Evolutionary conservation across 1,140 invertebrate genomes (phyloP).

Genomic region (Hyphantria cunea): DNA sequence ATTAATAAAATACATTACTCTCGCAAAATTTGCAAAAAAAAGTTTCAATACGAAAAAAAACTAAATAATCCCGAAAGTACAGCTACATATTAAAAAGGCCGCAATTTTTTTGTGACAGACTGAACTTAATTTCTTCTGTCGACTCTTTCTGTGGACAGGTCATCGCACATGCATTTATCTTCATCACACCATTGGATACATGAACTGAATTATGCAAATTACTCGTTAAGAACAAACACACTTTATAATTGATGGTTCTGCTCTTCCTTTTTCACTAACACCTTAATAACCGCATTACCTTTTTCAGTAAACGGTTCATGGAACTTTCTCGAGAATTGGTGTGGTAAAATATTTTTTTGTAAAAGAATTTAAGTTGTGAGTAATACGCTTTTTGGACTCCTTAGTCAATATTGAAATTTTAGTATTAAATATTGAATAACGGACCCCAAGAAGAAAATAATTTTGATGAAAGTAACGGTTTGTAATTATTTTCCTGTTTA

Average conservation of each 20-base stretch:
- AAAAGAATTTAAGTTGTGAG: no score
- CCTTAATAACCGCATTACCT: no score
- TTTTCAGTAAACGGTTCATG: slow-evolving; percentile 2
- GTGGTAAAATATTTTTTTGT: background rate
- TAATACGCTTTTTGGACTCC: no score
- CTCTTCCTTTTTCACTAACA: slow-evolving; percentile 7
- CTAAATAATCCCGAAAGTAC: slow-evolving; percentile 17
- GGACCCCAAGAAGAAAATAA: no score
- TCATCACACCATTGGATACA: slow-evolving; percentile 53
- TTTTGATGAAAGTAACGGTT: slow-evolving; percentile 22
- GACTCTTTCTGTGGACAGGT: slow-evolving; percentile 42
- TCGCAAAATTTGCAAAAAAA: no score
- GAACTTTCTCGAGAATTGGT: background rate
- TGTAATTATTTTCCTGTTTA: slow-evolving; percentile 20
- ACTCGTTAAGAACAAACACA: slow-evolving; percentile 28
- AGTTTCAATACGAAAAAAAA: no score
- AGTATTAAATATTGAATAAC: background rate
- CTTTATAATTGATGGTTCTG: slow-evolving; percentile 18
- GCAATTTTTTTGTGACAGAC: slow-evolving; percentile 52
- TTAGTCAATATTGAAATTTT: background rate
- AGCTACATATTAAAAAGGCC: slow-evolving; percentile 25
- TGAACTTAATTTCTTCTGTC: slow-evolving; percentile 61
- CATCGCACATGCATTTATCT: slow-evolving; percentile 61
- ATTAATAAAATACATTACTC: no score
- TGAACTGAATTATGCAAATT: slow-evolving; percentile 56